A percentile compares a stretch with the other conserved stretches of the same genome.
These are phyloP conservation scores for Agrochola circellaris DNA, from an alignment of 2,888 invertebrate genomes.

Conservation along the genomic window DNA sequence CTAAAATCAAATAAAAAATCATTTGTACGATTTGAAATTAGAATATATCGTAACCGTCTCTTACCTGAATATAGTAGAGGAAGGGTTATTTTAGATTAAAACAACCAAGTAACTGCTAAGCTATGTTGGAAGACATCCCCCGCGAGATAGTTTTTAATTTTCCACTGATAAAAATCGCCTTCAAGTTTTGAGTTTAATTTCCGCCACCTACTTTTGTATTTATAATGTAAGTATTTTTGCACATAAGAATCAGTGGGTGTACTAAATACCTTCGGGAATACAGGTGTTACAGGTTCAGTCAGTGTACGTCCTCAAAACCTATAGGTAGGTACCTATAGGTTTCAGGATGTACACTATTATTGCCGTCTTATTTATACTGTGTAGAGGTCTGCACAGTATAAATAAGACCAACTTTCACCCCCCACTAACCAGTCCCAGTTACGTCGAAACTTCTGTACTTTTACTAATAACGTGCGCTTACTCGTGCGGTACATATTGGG, in stretches of 20 bases:
- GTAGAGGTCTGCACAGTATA: conserved; percentile 2
- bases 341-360: no score
- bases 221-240: not conserved
- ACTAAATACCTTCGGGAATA: not conserved
- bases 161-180: not conserved
- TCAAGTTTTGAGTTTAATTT: not conserved
- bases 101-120: not conserved
- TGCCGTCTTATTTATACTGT: no score
- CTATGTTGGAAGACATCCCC: not conserved
- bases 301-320: not conserved
- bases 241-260: not conserved
- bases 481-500: conserved; percentile 66
- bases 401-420: conserved; percentile 30
- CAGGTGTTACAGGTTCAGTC: not conserved
- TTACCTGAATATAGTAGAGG: not conserved
- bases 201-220: not conserved
- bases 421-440: conserved; percentile 27
- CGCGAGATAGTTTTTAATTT: conserved; percentile 12
- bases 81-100: not conserved
- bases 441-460: conserved; percentile 53
- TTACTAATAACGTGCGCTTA: conserved; percentile 61
- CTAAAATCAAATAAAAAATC: no score
- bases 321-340: not conserved
- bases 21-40: not conserved
- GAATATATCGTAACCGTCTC: not conserved